phyloP scores from a whole-genome alignment of 1,140 invertebrate genomes.

The Phthorimaea operculella region DNA sequence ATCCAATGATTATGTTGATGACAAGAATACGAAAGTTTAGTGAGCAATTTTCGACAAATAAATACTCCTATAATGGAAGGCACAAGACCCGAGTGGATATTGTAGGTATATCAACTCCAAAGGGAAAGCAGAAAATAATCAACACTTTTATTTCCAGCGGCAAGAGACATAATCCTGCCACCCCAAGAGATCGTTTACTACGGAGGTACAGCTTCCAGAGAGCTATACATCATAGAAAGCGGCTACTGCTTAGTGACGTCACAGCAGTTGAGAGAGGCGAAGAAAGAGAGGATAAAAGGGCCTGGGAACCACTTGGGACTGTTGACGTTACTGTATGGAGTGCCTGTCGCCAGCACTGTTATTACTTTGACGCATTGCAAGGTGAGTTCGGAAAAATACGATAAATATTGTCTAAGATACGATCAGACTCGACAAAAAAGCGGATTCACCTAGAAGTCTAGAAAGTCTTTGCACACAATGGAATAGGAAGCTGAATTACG shows the following conservation, averaged over 20 bases:
- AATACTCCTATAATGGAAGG: too few relatives aligned
- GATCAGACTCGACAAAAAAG: too few relatives aligned
- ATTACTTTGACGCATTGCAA: constrained; percentile 61
- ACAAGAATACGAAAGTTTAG: too few relatives aligned
- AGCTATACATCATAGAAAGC: constrained; percentile 59
- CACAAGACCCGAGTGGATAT: too few relatives aligned
- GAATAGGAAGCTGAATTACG: too few relatives aligned
- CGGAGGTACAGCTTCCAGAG: constrained; percentile 50
- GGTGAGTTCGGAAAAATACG: constrained; percentile 36
- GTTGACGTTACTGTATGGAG: constrained; percentile 50
- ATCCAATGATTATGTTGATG: too few relatives aligned
- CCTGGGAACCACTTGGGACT: constrained; percentile 54
- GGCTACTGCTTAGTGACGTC: constrained; percentile 58
- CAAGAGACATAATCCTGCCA: constrained; percentile 55
- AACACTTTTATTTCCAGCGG: constrained; percentile 23
- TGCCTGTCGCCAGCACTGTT: constrained; percentile 50
- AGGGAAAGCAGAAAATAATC: too few relatives aligned
- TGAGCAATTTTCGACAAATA: too few relatives aligned
- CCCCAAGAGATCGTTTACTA: constrained; percentile 62
- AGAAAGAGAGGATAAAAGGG: constrained; percentile 44
- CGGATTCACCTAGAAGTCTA: too few relatives aligned
- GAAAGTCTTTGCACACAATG: too few relatives aligned
- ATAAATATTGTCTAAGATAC: too few relatives aligned
- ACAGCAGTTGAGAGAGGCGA: constrained; percentile 32
- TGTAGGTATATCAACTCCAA: too few relatives aligned